A percentile compares a stretch with the other conserved stretches of the same genome.
Evolutionary conservation across 2,113 vertebrate genomes (phyloP).

Genomic region (Notiomystis cincta): DNA sequence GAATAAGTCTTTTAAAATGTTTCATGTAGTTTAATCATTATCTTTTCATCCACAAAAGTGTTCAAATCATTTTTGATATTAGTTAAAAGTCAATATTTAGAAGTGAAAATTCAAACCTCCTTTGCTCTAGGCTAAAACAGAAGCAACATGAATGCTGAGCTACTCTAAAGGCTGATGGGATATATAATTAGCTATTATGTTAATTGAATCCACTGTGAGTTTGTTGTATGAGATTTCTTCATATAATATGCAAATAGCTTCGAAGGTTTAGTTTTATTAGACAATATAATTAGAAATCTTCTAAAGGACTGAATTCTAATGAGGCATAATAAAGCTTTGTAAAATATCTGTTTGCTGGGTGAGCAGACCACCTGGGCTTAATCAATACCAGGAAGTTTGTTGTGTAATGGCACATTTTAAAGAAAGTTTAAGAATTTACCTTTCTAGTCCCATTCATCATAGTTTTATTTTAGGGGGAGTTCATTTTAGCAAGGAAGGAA

Average conservation of each 20-base stretch:
- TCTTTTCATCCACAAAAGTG: conserved; percentile 72
- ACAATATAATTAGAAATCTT: conserved; percentile 78
- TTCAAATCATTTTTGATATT: conserved; percentile 69
- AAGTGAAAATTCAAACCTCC: conserved; percentile 70
- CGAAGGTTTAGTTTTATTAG: conserved; percentile 77
- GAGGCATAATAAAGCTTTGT: conserved; percentile 65
- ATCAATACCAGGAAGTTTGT: conserved; percentile 44
- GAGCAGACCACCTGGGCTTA: conserved; percentile 57
- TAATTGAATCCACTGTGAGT: conserved; percentile 81
- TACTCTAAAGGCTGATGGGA: conserved; percentile 81
- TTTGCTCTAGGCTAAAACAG: conserved; percentile 77
- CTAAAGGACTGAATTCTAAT: conserved; percentile 70
- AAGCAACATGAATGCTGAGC: conserved; percentile 75
- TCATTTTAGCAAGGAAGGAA: neutral
- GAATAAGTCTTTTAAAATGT: conserved; percentile 47
- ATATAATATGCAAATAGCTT: conserved; percentile 83
- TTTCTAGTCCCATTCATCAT: neutral
- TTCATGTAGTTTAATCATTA: conserved; percentile 56
- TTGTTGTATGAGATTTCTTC: conserved; percentile 80
- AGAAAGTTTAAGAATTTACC: conserved; percentile 41
- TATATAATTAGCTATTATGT: conserved; percentile 83
- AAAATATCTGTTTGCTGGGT: conserved; percentile 57
- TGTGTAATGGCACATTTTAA: neutral
- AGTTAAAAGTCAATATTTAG: conserved; percentile 81
- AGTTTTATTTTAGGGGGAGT: neutral